Conservation (phyloP, 2,113 vertebrate species). For the Talpa occidentalis region DNA sequence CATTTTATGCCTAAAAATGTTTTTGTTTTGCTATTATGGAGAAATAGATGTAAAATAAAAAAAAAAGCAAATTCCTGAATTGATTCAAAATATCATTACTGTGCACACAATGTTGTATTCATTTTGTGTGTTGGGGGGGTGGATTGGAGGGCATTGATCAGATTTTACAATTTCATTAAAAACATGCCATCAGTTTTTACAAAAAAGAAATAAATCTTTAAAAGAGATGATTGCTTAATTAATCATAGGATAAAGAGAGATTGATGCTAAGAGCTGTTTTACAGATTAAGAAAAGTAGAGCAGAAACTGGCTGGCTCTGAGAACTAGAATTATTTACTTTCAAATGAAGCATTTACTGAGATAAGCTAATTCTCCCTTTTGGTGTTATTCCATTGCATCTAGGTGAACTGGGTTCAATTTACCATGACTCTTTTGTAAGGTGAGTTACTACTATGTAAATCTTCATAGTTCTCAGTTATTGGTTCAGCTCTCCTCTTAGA, state of each 20-base stretch:
- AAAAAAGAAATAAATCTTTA: constrained; percentile 84
- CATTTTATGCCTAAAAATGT: neutral
- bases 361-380: constrained; percentile 51
- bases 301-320: constrained; percentile 35
- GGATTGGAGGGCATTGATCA: constrained; percentile 79
- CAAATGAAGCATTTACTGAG: constrained; percentile 51
- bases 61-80: constrained; percentile 13
- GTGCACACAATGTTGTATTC: constrained; percentile 67
- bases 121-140: constrained; percentile 19
- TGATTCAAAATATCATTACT: constrained; percentile 79
- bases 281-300: constrained; percentile 77
- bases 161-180: constrained; percentile 82
- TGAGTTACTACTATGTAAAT: neutral
- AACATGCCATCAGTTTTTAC: constrained; percentile 78
- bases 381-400: neutral
- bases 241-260: constrained; percentile 81
- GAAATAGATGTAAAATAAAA: constrained; percentile 59
- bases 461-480: neutral
- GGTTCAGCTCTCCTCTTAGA: neutral
- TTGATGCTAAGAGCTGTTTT: constrained; percentile 70
- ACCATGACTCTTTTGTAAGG: constrained; percentile 6
- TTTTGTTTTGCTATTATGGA: neutral
- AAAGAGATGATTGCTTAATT: constrained; percentile 82
- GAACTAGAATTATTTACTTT: constrained; percentile 60
- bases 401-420: constrained; percentile 38